Base-by-base conservation (phyloP, 2,797 vertebrate species). In the Liasis olivaceus region DNA sequence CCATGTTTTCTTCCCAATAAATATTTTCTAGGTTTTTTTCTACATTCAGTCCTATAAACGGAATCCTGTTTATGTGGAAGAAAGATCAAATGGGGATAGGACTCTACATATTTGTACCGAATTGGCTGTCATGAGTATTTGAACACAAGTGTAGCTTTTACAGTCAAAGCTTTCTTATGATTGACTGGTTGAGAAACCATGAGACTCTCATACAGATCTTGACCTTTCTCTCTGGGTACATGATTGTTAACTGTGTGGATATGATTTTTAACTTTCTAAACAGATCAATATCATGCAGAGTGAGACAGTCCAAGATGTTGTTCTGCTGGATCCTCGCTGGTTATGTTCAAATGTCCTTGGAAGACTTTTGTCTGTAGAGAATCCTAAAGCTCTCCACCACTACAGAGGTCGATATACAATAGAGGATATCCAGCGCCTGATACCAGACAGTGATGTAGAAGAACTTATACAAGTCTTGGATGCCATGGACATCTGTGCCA, bases 211-310 rank as follows among this genome's bases (percentile, higher is more conserved):
- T 60, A 0, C 89, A 7, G 54, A 90, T 0, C 0, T 36, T 81
- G 15, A 54, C 93, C 24, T 20, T 84, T 69, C 51, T 88, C n/a
- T 2, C 84, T 93, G 64, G 60, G 36, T 31, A 72, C 20, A 36
- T 72, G 31, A 72, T 72, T 72, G 17, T 72, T 72, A 72, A 72
- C 66, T 72, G 2, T 31, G 13, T 69, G n/a, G n/a, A 69, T 31
- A 69, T 69, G 88, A 94, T 93, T 26, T 88, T 8, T 94, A 92
- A 94, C 89, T 95, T 95, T 92, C 7, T 93, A 7, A 93, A 87
- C 98, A 99, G 99, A 99, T 99, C 95, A 99, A 99, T 97, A 98
- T 99, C 97, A 99, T 99, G 98, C 99, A 99, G 97, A 99, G 99
- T 92, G 99, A 99, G 97, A 99, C 99, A 0, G 99, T 99, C 60